Percentiles rank a stretch among this genome's conserved stretches.
Evolutionary conservation across 1,140 invertebrate genomes (phyloP).

Genomic region (Trachymyrmex septentrionalis): DNA sequence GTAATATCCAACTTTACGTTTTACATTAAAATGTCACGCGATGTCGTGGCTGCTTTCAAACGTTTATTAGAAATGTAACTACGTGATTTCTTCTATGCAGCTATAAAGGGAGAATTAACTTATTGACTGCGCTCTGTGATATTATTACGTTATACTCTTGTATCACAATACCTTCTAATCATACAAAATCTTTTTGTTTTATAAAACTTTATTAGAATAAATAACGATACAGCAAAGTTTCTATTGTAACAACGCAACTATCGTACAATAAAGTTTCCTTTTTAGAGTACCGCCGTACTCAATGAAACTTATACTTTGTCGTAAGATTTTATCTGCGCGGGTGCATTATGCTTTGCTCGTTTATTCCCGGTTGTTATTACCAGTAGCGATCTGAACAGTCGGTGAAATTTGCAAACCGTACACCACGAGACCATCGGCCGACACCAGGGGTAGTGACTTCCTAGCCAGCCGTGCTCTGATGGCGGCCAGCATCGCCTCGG

Average conservation of each 20-base stretch:
- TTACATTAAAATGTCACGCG: conserved; percentile 39
- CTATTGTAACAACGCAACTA: background rate
- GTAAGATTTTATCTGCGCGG: conserved; percentile 16
- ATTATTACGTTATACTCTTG: background rate
- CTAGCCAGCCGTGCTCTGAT: conserved; percentile 88
- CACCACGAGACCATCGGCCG: conserved; percentile 90
- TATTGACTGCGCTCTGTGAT: background rate
- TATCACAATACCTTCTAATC: background rate
- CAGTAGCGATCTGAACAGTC: conserved; percentile 78
- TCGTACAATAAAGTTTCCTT: background rate
- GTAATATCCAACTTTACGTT: conserved; percentile 34
- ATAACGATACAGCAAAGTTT: background rate
- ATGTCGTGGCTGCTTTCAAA: background rate
- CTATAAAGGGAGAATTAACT: background rate
- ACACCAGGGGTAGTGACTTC: conserved; percentile 89
- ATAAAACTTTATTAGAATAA: background rate
- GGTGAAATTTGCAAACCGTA: conserved; percentile 88
- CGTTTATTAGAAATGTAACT: conserved; percentile 15
- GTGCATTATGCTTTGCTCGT: conserved; percentile 25
- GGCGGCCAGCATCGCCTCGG: conserved; percentile 85
- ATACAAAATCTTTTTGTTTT: background rate
- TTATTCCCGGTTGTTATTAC: conserved; percentile 68
- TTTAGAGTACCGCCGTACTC: background rate
- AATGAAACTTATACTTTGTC: background rate
- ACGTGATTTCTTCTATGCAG: background rate